Base-by-base conservation (phyloP, 2,888 invertebrate species). In the Copidosoma aretas region DNA sequence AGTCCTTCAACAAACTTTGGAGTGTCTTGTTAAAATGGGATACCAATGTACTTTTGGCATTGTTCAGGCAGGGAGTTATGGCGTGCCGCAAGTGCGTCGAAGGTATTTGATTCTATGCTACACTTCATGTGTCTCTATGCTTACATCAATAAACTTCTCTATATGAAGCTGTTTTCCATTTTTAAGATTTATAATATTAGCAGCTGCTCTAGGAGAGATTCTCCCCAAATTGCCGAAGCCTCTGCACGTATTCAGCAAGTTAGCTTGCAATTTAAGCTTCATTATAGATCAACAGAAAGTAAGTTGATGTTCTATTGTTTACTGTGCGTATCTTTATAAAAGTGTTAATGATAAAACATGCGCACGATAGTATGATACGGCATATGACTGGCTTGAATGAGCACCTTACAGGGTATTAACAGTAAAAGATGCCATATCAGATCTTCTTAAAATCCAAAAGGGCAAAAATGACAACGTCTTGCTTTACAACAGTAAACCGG, bases 41-140 rank as follows among this genome's bases (percentile, higher is more conserved):
- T 95, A 95, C 79, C 94, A 94, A 84, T 93, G 93, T 74, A 91
- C 93, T 0, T 93, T 94, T 79, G 94, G 93, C 0, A 88, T 94
- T n/a, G 80, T 95, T 17, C 94, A 94, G 84, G 94, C 94, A 0
- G 95, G 94, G 1, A 90, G 91, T 80, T 94, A 92, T 79, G 95
- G 94, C 0, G 90, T 94, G 2, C 92, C 94, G 2, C 94, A 94
- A 81, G 93, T 92, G 0, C 85, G 94, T 61, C 84, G 93, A 75
- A 86, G 94, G 84, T 87, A 76, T 64, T 56, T 63, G 32, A 17
- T 24, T 24, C 24, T 5, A 17, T 10, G 5, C n/a, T 8, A 32
- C 3, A 32, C n/a, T n/a, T n/a, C n/a, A n/a, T 32, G 3, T 32
- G 32, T 52, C 4, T 52, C 2, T 19, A 52, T 17, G 3, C 4